A percentile compares a stretch with the other conserved stretches of the same genome.
Conservation (phyloP, 2,888 invertebrate species). For the Amblyjoppa fuscipennis region DNA sequence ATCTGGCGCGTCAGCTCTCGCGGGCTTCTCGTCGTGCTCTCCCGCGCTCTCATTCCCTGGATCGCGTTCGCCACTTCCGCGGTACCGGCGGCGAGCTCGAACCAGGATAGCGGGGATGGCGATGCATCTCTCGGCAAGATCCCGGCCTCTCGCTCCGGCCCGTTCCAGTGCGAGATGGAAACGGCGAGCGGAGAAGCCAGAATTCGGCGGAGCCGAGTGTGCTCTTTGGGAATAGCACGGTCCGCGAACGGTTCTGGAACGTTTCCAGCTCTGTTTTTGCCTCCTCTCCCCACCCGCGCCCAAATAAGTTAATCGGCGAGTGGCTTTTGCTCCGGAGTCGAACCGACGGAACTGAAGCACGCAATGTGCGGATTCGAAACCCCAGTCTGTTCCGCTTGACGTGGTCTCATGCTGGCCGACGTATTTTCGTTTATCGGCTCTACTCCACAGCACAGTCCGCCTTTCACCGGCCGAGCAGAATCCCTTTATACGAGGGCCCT, state of each 20-base stretch:
- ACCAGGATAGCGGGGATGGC: background rate
- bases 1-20: background rate
- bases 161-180: slow-evolving; percentile 7
- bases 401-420: background rate
- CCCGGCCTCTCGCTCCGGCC: slow-evolving; percentile 9
- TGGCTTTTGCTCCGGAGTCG: background rate
- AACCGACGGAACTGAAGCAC: slow-evolving; percentile 9
- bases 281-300: slow-evolving; percentile 24
- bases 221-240: slow-evolving; percentile 47
- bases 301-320: slow-evolving; percentile 57
- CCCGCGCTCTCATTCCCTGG: slow-evolving; percentile 17
- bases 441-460: background rate
- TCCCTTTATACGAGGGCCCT: slow-evolving; percentile 29
- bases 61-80: slow-evolving; percentile 22
- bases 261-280: slow-evolving; percentile 52
- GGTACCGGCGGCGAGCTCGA: background rate
- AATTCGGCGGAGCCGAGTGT: background rate
- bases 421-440: slow-evolving; percentile 25
- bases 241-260: slow-evolving; percentile 46
- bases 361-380: slow-evolving; percentile 5
- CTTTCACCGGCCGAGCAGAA: slow-evolving; percentile 1
- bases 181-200: slow-evolving; percentile 3
- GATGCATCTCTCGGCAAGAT: slow-evolving; percentile 30
- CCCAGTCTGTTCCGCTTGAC: background rate
- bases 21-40: slow-evolving; percentile 21